Percentiles rank a stretch among this genome's conserved stretches.
Conservation (phyloP, 1,140 invertebrate species). For the Orius insidiosus region DNA sequence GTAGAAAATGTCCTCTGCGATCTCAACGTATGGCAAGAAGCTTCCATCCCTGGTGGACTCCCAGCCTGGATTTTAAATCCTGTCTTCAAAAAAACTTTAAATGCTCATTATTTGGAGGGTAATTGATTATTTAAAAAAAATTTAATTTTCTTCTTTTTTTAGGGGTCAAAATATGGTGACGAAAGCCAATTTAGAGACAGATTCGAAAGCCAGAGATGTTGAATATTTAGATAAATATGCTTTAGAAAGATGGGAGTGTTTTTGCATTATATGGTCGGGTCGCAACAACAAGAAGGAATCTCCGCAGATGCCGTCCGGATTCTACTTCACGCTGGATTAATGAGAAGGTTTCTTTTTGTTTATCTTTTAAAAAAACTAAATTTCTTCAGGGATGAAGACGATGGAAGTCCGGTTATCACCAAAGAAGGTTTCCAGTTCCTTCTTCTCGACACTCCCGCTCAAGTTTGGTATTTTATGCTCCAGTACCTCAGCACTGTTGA, state of each 20-base stretch:
- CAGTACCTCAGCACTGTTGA: constrained; percentile 89
- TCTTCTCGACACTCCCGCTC: constrained; percentile 74
- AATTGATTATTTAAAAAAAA: constrained; percentile 24
- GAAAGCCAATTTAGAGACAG: constrained; percentile 64
- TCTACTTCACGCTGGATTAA: constrained; percentile 76
- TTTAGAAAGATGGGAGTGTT: constrained; percentile 89
- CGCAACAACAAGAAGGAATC: constrained; percentile 72
- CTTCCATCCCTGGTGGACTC: constrained; percentile 71
- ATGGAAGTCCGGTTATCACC: constrained; percentile 73
- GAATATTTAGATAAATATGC: constrained; percentile 85
- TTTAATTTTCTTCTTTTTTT: too few species aligned
- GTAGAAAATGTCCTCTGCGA: constrained; percentile 54
- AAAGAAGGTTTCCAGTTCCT: constrained; percentile 91
- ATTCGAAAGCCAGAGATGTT: constrained; percentile 76
- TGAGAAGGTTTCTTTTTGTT: constrained; percentile 38
- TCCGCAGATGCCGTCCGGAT: constrained; percentile 85
- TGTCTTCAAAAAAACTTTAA: constrained; percentile 80
- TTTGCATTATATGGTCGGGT: constrained; percentile 91
- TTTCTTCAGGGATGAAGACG: constrained; percentile 36
- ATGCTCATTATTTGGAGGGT: constrained; percentile 69
- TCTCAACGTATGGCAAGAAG: constrained; percentile 74
- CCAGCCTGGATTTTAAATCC: constrained; percentile 74
- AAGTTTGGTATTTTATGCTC: constrained; percentile 94
- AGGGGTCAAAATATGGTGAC: constrained; percentile 68
- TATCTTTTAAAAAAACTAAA: too few species aligned